phyloP scores from a whole-genome alignment of 2,113 vertebrate species.

The Cathartes aura region DNA sequence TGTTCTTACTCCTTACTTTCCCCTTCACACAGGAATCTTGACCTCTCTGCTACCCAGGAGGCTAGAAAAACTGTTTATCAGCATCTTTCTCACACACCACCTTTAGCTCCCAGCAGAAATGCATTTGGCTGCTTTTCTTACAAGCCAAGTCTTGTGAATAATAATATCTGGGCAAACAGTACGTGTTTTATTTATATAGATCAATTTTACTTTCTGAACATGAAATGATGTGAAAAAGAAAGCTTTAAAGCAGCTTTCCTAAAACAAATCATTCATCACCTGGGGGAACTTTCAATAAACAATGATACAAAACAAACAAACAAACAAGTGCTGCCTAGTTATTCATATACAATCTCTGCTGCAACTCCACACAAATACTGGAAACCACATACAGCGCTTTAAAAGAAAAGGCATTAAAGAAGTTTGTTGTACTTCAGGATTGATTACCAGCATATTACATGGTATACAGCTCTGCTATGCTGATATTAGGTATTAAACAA shows the following conservation, averaged over 20 bases:
- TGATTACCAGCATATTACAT: not conserved
- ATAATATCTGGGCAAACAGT: not conserved
- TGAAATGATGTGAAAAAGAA: not conserved
- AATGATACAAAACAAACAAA: not conserved
- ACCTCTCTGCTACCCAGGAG: not conserved
- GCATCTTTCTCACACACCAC: not conserved
- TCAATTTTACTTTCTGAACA: not conserved
- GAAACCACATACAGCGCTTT: not conserved
- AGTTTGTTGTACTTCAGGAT: not conserved
- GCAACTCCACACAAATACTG: not conserved
- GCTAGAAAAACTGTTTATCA: not conserved
- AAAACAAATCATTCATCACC: not conserved
- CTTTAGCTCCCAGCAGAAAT: not conserved
- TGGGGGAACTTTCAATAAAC: not conserved
- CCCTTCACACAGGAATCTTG: not conserved
- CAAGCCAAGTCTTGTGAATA: not conserved
- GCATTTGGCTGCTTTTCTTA: not conserved
- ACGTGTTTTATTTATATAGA: not conserved
- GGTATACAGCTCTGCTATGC: not conserved
- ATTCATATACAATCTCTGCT: not conserved
- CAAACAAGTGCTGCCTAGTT: not conserved
- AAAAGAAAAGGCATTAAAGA: not conserved
- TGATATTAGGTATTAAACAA: not conserved
- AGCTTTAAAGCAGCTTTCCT: not conserved
- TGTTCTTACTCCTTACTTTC: not conserved